Base-by-base conservation (phyloP, 2,888 invertebrate genomes). In the Drosophila birchii region DNA sequence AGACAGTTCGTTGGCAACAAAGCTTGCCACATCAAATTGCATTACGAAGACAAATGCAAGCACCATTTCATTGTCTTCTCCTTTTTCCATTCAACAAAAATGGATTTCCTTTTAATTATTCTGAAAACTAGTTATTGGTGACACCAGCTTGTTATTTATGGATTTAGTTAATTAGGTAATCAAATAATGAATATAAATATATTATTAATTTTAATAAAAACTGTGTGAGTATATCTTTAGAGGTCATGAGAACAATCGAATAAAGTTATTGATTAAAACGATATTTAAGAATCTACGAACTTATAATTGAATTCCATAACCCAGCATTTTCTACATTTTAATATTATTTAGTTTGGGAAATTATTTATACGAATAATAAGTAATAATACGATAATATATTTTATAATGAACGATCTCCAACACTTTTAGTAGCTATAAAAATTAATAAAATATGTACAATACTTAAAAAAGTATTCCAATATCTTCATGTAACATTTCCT, bases 11-110 rank as follows among this genome's bases (percentile, higher is more conserved):
- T 58, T 58, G 58, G 45, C 74, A 67, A 66, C 64, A 73, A 75
- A 53, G 57, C 41, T 75, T 36, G 57, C 53, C 67, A 58, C 47
- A 75, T 57, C 67, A 54, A 66, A 73, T 73, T 76, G 76, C 76
- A 70, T 63, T 53, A 53, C 43, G n/a, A 44, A 49, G 43, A 26
- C 14, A 16, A 51, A 44, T 39, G 47, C 57, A 68, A 75, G 49
- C 20, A 44, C 36, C 39, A 36, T 60, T 47, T 54, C 41, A 43
- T 61, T 60, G 54, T 23, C 38, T 32, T 3, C 7, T 29, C 6
- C 18, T 64, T 20, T 34, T 34, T 38, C 12, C 16, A n/a, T 34
- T 26, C 14, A 39, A 20, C 11, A 18, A 47, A 41, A 43, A 54
- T 32, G 14, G 14, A 18, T 20, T 38, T 29, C 7, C 39, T 41